phyloP scores from a whole-genome alignment of 1,140 invertebrate genomes.

The Drosophila lowei region DNA sequence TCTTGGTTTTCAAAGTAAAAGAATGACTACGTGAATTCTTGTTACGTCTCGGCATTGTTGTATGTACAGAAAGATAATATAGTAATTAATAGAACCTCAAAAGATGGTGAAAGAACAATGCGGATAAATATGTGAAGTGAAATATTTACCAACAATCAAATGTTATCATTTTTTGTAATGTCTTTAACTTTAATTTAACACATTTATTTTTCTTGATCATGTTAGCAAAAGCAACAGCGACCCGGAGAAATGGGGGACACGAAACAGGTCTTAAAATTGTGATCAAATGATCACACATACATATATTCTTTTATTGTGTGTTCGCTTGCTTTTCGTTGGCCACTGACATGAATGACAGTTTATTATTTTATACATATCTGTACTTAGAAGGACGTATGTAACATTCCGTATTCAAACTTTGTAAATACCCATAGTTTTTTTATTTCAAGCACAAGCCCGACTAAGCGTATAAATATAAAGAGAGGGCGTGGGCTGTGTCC shows the following conservation, averaged over 20 bases:
- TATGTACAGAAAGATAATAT: no score
- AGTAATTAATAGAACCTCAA: no score
- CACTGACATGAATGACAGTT: slow-evolving; percentile 22
- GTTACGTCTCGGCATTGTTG: no score
- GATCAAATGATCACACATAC: slow-evolving; percentile 31
- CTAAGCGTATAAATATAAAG: neutral
- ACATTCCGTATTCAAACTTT: slow-evolving; percentile 17
- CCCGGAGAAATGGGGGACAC: slow-evolving; percentile 84
- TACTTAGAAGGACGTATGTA: slow-evolving; percentile 16
- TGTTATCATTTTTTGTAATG: neutral
- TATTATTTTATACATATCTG: slow-evolving; percentile 1
- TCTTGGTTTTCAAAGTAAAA: no score
- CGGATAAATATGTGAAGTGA: no score
- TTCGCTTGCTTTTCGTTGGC: slow-evolving; percentile 53
- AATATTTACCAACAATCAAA: no score
- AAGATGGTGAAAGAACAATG: no score
- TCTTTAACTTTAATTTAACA: slow-evolving; percentile 30
- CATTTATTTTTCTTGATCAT: slow-evolving; percentile 42
- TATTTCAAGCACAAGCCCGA: slow-evolving; percentile 9
- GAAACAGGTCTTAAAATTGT: slow-evolving; percentile 83
- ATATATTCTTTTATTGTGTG: slow-evolving; percentile 33
- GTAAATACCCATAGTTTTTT: slow-evolving; percentile 41
- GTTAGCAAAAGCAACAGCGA: slow-evolving; percentile 84
- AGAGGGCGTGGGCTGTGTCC: no score
- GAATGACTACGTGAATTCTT: no score